Conservation (phyloP, 2,888 invertebrate genomes). For the Microplitis deprimator region DNA sequence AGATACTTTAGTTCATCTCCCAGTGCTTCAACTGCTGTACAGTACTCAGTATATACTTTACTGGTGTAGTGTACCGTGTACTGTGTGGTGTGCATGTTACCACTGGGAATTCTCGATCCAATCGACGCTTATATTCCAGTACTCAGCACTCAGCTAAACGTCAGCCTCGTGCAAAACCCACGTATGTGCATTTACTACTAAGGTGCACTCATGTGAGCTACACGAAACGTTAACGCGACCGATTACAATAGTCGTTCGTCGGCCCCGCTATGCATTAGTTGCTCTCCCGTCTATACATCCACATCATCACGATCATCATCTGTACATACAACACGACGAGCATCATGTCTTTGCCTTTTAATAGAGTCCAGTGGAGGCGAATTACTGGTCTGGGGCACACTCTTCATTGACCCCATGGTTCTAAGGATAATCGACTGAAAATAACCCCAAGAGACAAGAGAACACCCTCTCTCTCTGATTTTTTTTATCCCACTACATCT, state of each 20-base stretch:
- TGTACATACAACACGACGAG: neutral
- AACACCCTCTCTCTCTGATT: constrained; percentile 43
- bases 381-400: constrained; percentile 24
- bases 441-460: constrained; percentile 68
- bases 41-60: neutral
- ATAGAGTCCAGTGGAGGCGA: constrained; percentile 11
- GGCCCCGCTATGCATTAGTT: constrained; percentile 18
- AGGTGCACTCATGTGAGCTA: constrained; percentile 47
- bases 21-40: neutral
- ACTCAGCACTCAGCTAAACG: constrained; percentile 33
- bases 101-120: constrained; percentile 53
- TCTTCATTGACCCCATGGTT: constrained; percentile 58
- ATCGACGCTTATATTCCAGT: constrained; percentile 50
- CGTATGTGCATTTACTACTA: constrained; percentile 45
- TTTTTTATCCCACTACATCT: constrained; percentile 33
- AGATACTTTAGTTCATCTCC: neutral
- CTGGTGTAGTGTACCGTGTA: constrained; percentile 7
- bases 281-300: neutral
- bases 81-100: constrained; percentile 39
- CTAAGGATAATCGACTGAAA: constrained; percentile 70
- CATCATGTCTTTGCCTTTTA: constrained; percentile 7
- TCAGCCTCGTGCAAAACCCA: constrained; percentile 47
- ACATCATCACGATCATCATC: constrained; percentile 27
- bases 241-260: constrained; percentile 41
- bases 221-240: constrained; percentile 44